These are phyloP conservation scores for Microplitis mediator DNA, from an alignment of 1,140 invertebrate genomes.

Conservation along the genomic window DNA sequence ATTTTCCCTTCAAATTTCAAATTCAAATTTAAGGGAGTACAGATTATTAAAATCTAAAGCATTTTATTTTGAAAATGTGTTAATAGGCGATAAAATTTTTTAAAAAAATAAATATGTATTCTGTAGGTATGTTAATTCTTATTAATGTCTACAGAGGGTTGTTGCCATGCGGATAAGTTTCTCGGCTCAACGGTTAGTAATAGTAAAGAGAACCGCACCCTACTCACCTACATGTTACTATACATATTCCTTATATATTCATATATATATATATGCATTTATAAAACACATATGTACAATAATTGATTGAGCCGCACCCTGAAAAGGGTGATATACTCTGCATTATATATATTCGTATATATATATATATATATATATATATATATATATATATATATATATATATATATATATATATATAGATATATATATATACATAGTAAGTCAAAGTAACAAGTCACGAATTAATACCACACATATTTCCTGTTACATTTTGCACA, in stretches of 20 bases:
- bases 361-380: background rate
- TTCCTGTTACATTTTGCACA: too few species aligned
- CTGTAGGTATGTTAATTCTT: too few species aligned
- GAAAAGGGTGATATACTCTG: constrained; percentile 43
- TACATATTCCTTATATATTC: too few species aligned
- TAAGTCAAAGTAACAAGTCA: too few species aligned
- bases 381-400: background rate
- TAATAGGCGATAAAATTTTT: too few species aligned
- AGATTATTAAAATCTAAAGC: too few species aligned
- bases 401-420: background rate
- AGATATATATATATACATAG: background rate
- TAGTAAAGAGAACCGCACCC: constrained; percentile 44
- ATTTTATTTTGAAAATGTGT: too few species aligned
- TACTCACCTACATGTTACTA: constrained; percentile 27
- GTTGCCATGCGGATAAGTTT: constrained; percentile 48
- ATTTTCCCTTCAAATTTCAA: too few species aligned
- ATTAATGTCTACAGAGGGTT: constrained; percentile 37
- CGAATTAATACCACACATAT: too few species aligned
- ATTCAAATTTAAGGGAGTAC: too few species aligned
- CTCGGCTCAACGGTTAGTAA: background rate
- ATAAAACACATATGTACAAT: constrained; percentile 30
- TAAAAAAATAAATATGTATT: too few species aligned
- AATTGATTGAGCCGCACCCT: constrained; percentile 57
- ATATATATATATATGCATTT: too few species aligned
- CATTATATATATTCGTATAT: constrained; percentile 18